These are phyloP conservation scores for Catharus minimus DNA, from an alignment of 2,113 vertebrate species.

Conservation along the genomic window DNA sequence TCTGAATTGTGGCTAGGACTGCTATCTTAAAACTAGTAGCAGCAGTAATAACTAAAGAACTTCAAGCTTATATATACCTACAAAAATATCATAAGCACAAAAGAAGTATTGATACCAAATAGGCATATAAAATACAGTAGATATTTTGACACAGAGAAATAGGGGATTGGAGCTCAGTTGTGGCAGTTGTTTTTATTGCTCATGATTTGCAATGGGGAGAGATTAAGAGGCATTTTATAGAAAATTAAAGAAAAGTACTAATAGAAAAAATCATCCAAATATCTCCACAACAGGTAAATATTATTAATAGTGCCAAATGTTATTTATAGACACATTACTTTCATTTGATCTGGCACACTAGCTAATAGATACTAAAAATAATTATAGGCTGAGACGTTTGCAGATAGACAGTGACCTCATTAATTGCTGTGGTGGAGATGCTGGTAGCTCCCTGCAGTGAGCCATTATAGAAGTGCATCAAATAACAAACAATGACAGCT, in stretches of 20 bases:
- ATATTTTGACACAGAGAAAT: not conserved
- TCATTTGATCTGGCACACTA: not conserved
- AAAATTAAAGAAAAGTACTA: not conserved
- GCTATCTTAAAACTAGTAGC: not conserved
- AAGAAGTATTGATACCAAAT: not conserved
- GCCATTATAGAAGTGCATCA: constrained; percentile 70
- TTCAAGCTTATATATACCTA: not conserved
- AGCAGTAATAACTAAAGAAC: not conserved
- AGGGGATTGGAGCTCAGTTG: not conserved
- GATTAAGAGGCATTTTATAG: not conserved
- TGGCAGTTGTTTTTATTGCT: not conserved
- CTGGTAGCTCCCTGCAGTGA: constrained; percentile 66
- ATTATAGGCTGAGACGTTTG: constrained; percentile 41
- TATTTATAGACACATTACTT: not conserved
- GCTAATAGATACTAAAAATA: constrained; percentile 16
- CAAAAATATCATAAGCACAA: not conserved
- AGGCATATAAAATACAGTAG: not conserved
- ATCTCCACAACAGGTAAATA: not conserved
- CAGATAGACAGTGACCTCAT: constrained; percentile 68
- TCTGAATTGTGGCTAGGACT: not conserved
- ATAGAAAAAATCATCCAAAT: not conserved
- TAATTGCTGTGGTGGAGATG: constrained; percentile 70
- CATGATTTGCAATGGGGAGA: not conserved
- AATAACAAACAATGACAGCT: constrained; percentile 75
- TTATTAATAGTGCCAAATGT: not conserved